Conservation (phyloP, 2,888 invertebrate genomes). For the Drosophila silvestris region DNA sequence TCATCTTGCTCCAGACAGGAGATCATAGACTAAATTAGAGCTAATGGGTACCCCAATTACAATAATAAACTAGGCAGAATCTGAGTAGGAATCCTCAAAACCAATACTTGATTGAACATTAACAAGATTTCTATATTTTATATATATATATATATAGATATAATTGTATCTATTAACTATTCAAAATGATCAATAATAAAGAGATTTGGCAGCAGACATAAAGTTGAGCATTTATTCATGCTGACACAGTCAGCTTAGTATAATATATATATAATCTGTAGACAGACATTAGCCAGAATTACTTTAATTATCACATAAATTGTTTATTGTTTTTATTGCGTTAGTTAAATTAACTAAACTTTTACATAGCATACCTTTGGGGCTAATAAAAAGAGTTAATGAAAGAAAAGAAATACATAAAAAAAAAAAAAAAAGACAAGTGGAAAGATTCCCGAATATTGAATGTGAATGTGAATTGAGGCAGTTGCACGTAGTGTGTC, state of each 20-base stretch:
- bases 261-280: neutral
- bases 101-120: no score
- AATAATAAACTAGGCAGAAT: no score
- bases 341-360: neutral
- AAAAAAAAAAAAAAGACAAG: neutral
- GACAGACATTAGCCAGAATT: neutral
- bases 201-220: neutral
- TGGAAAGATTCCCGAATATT: neutral
- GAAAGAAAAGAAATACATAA: no score
- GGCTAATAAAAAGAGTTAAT: neutral
- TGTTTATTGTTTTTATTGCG: neutral
- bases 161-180: no score
- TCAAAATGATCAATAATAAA: no score
- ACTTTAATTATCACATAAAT: neutral
- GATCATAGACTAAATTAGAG: no score
- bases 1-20: no score
- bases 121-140: no score
- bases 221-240: neutral
- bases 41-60: no score
- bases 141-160: no score
- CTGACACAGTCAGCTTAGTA: no score
- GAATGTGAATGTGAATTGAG: neutral
- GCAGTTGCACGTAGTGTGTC: slow-evolving; percentile 19
- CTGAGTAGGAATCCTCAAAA: no score
- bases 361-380: slow-evolving; percentile 6